Evolutionary conservation across 2,888 invertebrate species (phyloP).

Genomic region (Eilema depressum): DNA sequence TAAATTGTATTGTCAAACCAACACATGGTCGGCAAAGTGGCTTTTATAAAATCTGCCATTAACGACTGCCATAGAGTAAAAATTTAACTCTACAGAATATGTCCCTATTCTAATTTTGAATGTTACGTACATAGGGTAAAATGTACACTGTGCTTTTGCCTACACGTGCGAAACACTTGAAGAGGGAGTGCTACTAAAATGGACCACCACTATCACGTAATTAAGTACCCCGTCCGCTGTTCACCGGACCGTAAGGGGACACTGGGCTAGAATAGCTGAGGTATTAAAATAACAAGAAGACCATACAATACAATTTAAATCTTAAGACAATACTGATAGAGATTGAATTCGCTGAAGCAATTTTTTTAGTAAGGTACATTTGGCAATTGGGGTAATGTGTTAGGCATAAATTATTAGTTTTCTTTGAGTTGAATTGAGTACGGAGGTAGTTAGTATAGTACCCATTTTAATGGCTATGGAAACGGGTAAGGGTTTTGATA

Average conservation of each 20-base stretch:
- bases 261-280: slow-evolving; percentile 67
- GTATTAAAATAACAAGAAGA: slow-evolving; percentile 69
- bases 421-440: slow-evolving; percentile 79
- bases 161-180: slow-evolving; percentile 61
- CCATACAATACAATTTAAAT: slow-evolving; percentile 45
- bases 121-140: background rate
- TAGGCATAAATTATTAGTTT: slow-evolving; percentile 81
- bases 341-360: slow-evolving; percentile 33
- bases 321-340: slow-evolving; percentile 36
- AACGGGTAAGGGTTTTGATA: slow-evolving; percentile 45
- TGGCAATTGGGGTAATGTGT: slow-evolving; percentile 80
- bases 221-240: slow-evolving; percentile 80
- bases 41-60: slow-evolving; percentile 33
- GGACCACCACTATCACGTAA: slow-evolving; percentile 83
- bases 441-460: slow-evolving; percentile 74
- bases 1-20: slow-evolving; percentile 78
- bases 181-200: slow-evolving; percentile 71
- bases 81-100: background rate
- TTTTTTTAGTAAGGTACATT: slow-evolving; percentile 59
- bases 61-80: slow-evolving; percentile 28
- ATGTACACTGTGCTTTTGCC: slow-evolving; percentile 47
- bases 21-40: slow-evolving; percentile 64
- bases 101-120: slow-evolving; percentile 9
- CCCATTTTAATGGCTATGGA: slow-evolving; percentile 63
- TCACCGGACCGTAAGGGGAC: slow-evolving; percentile 78